Evolutionary conservation across 2,888 invertebrate genomes (phyloP).

Genomic region (Quadriops clusia): DNA sequence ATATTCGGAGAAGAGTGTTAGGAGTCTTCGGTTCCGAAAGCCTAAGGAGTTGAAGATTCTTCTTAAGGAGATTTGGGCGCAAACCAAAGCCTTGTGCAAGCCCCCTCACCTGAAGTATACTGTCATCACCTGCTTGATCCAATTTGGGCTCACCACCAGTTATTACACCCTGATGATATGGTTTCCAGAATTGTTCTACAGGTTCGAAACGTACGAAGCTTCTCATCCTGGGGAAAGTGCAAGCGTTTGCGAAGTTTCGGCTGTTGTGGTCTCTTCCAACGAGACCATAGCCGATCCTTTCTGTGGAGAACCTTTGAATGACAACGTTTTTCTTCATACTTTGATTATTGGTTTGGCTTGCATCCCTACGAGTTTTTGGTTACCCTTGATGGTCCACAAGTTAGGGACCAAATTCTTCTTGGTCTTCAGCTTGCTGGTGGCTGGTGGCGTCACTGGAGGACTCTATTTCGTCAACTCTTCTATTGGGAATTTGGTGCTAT

Average conservation of each 20-base stretch:
- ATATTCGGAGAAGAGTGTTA: slow-evolving; percentile 52
- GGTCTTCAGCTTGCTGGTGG: slow-evolving; percentile 62
- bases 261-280: slow-evolving; percentile 44
- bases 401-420: slow-evolving; percentile 73
- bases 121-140: slow-evolving; percentile 64
- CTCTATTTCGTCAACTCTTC: slow-evolving; percentile 64
- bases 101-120: slow-evolving; percentile 67
- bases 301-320: slow-evolving; percentile 52
- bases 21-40: slow-evolving; percentile 57
- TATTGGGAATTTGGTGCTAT: slow-evolving; percentile 57
- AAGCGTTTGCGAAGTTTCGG: slow-evolving; percentile 67
- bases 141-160: slow-evolving; percentile 75
- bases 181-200: slow-evolving; percentile 81
- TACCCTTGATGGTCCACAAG: slow-evolving; percentile 67
- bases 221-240: slow-evolving; percentile 54
- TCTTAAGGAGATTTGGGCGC: slow-evolving; percentile 57
- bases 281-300: slow-evolving; percentile 39
- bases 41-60: slow-evolving; percentile 60
- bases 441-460: slow-evolving; percentile 60
- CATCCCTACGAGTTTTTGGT: slow-evolving; percentile 67
- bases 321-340: slow-evolving; percentile 62
- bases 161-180: slow-evolving; percentile 87
- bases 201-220: slow-evolving; percentile 64
- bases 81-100: slow-evolving; percentile 61
- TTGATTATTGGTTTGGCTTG: slow-evolving; percentile 70